Evolutionary conservation across 1,140 invertebrate species (phyloP).

Genomic region (Papilio dardanus): DNA sequence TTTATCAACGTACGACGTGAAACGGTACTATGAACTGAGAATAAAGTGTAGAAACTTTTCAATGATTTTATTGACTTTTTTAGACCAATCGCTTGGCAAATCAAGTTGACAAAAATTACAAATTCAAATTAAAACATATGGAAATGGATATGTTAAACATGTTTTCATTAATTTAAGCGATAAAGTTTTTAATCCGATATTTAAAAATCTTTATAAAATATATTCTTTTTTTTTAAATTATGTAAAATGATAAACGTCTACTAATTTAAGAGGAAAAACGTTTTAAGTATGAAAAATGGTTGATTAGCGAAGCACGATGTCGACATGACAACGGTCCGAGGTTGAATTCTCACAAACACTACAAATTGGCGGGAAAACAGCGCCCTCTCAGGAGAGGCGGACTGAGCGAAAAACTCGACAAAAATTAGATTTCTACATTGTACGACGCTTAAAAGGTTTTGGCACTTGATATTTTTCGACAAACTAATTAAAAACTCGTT

Average conservation of each 20-base stretch:
- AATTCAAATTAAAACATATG: background rate
- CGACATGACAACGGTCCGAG: conserved; percentile 58
- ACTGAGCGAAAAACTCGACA: conserved; percentile 72
- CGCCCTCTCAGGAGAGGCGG: conserved; percentile 49
- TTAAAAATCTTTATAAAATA: background rate
- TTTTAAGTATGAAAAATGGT: conserved; percentile 40
- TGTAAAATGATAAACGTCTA: conserved; percentile 40
- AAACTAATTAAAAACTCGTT: background rate
- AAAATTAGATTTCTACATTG: conserved; percentile 74
- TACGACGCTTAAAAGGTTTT: conserved; percentile 44
- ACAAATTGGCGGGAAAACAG: conserved; percentile 69
- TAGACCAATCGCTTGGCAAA: background rate
- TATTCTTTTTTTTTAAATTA: background rate
- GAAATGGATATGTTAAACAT: background rate
- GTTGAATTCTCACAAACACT: conserved; percentile 69
- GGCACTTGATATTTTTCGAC: conserved; percentile 50
- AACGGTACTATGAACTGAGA: background rate
- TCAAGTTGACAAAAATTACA: background rate
- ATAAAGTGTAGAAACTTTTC: background rate
- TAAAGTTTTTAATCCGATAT: background rate
- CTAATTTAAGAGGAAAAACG: conserved; percentile 42
- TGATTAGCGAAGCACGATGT: conserved; percentile 43
- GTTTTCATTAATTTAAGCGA: background rate
- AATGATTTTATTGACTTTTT: background rate
- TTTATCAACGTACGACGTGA: conserved; percentile 39